A percentile compares a stretch with the other conserved stretches of the same genome.
phyloP scores from a whole-genome alignment of 2,888 invertebrate species.

The Diploptera punctata region DNA sequence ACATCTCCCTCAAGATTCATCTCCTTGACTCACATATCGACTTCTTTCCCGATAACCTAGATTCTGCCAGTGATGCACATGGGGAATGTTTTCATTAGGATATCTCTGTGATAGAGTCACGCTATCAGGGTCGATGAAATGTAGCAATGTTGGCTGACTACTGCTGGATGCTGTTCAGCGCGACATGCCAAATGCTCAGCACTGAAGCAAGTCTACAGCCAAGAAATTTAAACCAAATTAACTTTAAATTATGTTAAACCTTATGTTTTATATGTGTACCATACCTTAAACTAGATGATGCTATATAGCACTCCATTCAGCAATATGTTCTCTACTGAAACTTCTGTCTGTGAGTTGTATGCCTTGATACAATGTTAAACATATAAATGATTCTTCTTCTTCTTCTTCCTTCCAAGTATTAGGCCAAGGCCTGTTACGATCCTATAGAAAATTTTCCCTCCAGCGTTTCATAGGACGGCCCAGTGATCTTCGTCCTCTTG shows the following conservation, averaged over 20 bases:
- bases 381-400: no score
- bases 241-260: not conserved
- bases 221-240: conserved; percentile 2
- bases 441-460: no score
- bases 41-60: not conserved
- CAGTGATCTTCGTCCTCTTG: no score
- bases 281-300: not conserved
- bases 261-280: not conserved
- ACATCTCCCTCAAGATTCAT: not conserved
- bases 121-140: not conserved
- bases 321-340: no score
- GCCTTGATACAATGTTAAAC: no score
- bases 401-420: no score
- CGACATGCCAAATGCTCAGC: not conserved
- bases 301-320: no score
- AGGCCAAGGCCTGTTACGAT: no score
- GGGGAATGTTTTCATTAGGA: not conserved
- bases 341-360: no score
- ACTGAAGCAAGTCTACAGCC: conserved; percentile 5
- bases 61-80: not conserved
- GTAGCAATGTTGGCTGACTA: not conserved
- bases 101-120: conserved; percentile 10
- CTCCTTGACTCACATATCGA: conserved; percentile 2
- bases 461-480: no score
- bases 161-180: not conserved